Percentiles rank a stretch among this genome's conserved stretches.
phyloP scores from a whole-genome alignment of 2,797 vertebrate genomes.

The Chelmon rostratus region DNA sequence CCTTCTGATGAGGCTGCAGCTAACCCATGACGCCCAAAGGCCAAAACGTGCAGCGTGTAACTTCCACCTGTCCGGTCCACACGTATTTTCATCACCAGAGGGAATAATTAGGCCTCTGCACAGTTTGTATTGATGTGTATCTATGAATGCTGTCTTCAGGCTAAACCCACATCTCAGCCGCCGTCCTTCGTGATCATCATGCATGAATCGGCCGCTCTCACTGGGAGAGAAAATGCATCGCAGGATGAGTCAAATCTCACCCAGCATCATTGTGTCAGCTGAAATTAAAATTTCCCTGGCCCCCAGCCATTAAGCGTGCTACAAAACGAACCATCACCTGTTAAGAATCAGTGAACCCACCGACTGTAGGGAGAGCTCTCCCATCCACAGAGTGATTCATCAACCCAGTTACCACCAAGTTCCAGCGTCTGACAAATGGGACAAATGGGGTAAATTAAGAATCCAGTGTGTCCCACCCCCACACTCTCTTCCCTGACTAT shows the following conservation, averaged over 20 bases:
- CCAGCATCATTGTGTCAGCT: conserved; percentile 47
- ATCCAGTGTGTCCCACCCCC: conserved; percentile 62
- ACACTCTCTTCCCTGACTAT: conserved; percentile 61
- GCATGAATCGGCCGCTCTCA: conserved; percentile 34
- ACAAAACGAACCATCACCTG: conserved; percentile 53
- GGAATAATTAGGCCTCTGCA: conserved; percentile 5
- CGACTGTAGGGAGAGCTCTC: conserved; percentile 13
- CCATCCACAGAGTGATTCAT: conserved; percentile 51
- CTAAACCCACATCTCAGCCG: conserved; percentile 3
- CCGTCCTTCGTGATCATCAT: conserved; percentile 48
- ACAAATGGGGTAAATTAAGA: conserved; percentile 79
- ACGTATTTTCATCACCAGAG: background rate
- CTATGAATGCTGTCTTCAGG: conserved; percentile 14
- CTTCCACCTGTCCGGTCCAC: background rate
- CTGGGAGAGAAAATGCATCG: conserved; percentile 41
- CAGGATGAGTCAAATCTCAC: conserved; percentile 42
- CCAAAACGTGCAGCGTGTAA: conserved; percentile 1
- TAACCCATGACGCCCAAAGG: background rate
- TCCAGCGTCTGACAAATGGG: conserved; percentile 72
- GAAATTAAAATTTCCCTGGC: conserved; percentile 43
- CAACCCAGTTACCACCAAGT: conserved; percentile 51
- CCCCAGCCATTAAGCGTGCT: conserved; percentile 3
- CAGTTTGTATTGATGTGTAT: conserved; percentile 17
- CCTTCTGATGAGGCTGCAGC: background rate
- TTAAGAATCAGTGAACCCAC: conserved; percentile 9